These are phyloP conservation scores for Ammodytes dubius DNA, from an alignment of 2,113 vertebrate species.

Conservation along the genomic window DNA sequence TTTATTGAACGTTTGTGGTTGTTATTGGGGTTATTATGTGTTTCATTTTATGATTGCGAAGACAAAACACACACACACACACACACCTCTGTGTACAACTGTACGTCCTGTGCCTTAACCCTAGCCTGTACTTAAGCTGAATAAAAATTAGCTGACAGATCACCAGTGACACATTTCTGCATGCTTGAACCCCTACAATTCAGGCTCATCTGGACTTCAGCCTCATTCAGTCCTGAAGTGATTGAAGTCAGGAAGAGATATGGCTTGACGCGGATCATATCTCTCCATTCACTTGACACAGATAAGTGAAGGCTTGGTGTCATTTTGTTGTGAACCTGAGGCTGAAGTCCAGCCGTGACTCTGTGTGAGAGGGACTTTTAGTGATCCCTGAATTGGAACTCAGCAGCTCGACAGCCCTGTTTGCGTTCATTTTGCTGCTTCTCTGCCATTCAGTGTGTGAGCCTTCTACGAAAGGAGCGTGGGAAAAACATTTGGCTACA, in stretches of 20 bases:
- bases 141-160: background rate
- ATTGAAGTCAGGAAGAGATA: slow-evolving; percentile 50
- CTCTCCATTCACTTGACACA: slow-evolving; percentile 55
- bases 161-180: background rate
- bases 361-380: slow-evolving; percentile 33
- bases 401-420: slow-evolving; percentile 41
- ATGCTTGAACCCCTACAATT: background rate
- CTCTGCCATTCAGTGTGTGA: slow-evolving; percentile 21
- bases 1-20: background rate
- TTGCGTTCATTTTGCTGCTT: slow-evolving; percentile 60
- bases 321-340: slow-evolving; percentile 67
- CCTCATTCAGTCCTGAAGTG: slow-evolving; percentile 45
- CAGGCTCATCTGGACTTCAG: slow-evolving; percentile 63
- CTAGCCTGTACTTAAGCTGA: slow-evolving; percentile 1
- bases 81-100: background rate
- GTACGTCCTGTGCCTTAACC: background rate
- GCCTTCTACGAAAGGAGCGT: background rate
- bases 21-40: background rate
- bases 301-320: slow-evolving; percentile 73
- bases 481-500: background rate
- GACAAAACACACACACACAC: background rate
- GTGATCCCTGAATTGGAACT: slow-evolving; percentile 67
- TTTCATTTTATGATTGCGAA: background rate
- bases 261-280: slow-evolving; percentile 36
- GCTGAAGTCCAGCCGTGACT: slow-evolving; percentile 82